Percentiles rank a stretch among this genome's conserved stretches.
Conservation (phyloP, 2,113 vertebrate genomes). For the Albula glossodonta region DNA sequence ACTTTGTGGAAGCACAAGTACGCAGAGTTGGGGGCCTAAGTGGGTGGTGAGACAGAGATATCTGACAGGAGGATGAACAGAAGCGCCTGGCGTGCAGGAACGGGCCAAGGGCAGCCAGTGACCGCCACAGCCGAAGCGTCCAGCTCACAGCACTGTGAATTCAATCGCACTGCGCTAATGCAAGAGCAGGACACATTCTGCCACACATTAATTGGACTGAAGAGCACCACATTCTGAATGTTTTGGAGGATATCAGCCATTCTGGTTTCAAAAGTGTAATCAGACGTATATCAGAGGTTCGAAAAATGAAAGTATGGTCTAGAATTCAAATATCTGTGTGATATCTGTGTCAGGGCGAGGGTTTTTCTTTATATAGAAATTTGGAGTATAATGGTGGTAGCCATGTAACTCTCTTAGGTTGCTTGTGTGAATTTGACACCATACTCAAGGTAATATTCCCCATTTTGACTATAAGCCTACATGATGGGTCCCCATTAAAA, state of each 20-base stretch:
- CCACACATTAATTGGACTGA: conserved; percentile 35
- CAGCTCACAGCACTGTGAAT: conserved; percentile 52
- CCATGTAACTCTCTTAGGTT: no score
- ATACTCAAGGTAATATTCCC: no score
- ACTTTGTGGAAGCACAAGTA: background rate
- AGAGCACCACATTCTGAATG: background rate
- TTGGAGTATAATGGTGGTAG: no score
- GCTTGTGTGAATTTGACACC: no score
- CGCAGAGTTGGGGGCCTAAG: conserved; percentile 56
- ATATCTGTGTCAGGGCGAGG: no score
- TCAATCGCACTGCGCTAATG: conserved; percentile 45
- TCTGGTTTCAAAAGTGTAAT: no score
- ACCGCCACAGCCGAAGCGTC: conserved; percentile 20
- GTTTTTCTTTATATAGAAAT: no score
- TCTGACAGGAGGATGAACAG: conserved; percentile 51
- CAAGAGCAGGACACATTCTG: conserved; percentile 28
- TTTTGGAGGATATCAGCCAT: background rate
- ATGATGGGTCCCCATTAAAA: no score
- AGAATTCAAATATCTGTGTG: no score
- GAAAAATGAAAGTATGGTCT: no score
- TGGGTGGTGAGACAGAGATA: conserved; percentile 49
- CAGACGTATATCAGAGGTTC: no score
- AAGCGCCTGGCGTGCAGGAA: conserved; percentile 39
- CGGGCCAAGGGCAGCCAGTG: conserved; percentile 53
- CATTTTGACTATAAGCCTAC: no score